Conservation (phyloP, 1,140 invertebrate genomes). For the Ceratosolen fusciceps region DNA sequence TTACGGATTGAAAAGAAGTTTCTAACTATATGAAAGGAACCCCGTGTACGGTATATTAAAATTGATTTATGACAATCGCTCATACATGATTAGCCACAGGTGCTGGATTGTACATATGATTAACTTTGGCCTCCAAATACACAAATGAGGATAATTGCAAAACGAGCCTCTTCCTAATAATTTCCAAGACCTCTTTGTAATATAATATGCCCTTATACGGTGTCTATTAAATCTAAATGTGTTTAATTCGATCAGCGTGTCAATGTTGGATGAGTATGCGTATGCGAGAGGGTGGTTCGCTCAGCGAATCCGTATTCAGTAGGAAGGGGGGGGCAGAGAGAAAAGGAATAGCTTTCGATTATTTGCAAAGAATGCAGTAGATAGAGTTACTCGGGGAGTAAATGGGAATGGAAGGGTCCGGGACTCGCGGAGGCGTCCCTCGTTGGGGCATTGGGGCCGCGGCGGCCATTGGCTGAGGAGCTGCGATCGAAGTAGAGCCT, state of each 20-base stretch:
- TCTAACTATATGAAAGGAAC: slow-evolving; percentile 2
- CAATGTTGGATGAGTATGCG: neutral
- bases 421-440: too few relatives aligned
- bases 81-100: slow-evolving; percentile 35
- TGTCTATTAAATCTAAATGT: neutral
- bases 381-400: too few relatives aligned
- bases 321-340: neutral
- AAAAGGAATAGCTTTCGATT: too few relatives aligned
- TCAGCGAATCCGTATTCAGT: neutral
- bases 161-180: neutral
- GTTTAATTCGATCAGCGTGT: neutral
- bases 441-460: neutral
- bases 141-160: slow-evolving; percentile 16
- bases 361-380: too few relatives aligned
- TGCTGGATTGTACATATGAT: slow-evolving; percentile 36
- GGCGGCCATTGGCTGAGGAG: neutral
- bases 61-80: slow-evolving; percentile 20
- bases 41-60: neutral
- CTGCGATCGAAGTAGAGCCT: neutral
- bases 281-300: neutral
- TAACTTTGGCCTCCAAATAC: slow-evolving; percentile 12
- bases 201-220: neutral
- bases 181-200: neutral
- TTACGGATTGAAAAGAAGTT: slow-evolving; percentile 17
- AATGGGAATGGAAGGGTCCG: too few relatives aligned